Evolutionary conservation across 2,113 vertebrate species (phyloP).

Genomic region (Pteruthius melanotis): DNA sequence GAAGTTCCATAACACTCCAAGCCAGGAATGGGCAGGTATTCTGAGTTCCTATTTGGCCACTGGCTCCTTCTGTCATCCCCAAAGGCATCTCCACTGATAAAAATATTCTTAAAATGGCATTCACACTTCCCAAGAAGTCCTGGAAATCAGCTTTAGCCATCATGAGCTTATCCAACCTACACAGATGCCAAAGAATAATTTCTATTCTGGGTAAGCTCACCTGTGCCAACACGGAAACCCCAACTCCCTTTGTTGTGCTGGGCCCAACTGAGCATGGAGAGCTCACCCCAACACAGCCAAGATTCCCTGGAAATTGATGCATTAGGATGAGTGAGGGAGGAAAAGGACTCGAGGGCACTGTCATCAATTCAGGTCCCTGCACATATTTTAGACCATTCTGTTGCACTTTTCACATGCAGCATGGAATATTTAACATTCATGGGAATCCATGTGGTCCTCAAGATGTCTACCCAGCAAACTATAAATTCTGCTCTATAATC

Average conservation of each 20-base stretch:
- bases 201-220: background rate
- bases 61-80: background rate
- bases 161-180: background rate
- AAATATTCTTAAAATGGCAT: background rate
- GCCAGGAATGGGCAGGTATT: background rate
- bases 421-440: background rate
- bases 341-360: rapidly evolving
- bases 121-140: background rate
- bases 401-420: background rate
- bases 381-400: background rate
- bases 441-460: background rate
- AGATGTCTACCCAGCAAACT: background rate
- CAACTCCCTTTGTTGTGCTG: background rate
- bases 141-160: background rate
- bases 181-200: background rate
- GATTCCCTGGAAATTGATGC: background rate
- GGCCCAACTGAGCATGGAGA: background rate
- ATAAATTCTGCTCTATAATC: background rate
- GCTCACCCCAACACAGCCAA: background rate
- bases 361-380: background rate
- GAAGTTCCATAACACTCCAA: background rate
- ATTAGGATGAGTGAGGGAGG: background rate
- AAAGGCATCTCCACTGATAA: background rate
- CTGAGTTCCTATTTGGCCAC: background rate
- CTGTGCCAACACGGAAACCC: background rate